Conservation (phyloP, 2,888 invertebrate genomes). For the Platypus cylindrus region DNA sequence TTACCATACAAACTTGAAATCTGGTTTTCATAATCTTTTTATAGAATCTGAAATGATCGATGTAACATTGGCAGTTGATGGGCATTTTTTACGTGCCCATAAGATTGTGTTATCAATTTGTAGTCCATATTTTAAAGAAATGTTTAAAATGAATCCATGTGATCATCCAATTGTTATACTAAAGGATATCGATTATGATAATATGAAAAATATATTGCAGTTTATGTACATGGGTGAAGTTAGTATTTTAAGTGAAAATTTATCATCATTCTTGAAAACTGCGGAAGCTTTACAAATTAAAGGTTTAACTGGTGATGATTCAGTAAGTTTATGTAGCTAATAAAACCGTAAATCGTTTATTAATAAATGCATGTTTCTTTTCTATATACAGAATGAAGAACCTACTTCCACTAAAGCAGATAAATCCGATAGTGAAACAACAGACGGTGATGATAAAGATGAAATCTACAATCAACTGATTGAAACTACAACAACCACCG, state of each 20-base stretch:
- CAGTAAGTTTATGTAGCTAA: slow-evolving; percentile 25
- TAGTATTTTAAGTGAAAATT: slow-evolving; percentile 55
- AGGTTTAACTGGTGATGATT: slow-evolving; percentile 45
- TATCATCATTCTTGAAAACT: slow-evolving; percentile 55
- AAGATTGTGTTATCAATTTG: slow-evolving; percentile 66
- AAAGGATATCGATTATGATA: slow-evolving; percentile 55
- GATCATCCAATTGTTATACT: slow-evolving; percentile 62
- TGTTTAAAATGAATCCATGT: slow-evolving; percentile 60
- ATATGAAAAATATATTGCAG: slow-evolving; percentile 55
- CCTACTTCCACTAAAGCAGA: slow-evolving; percentile 30
- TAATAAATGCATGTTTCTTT: not conserved
- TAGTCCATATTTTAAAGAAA: slow-evolving; percentile 65
- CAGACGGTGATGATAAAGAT: slow-evolving; percentile 26
- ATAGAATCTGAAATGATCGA: slow-evolving; percentile 64
- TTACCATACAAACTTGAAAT: slow-evolving; percentile 60
- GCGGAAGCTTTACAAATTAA: slow-evolving; percentile 60
- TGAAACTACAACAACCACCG: slow-evolving; percentile 22
- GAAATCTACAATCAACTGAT: slow-evolving; percentile 28
- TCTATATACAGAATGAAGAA: slow-evolving; percentile 28
- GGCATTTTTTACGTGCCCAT: slow-evolving; percentile 64
- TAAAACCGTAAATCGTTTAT: not conserved
- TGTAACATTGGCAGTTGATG: slow-evolving; percentile 64
- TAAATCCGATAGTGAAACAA: slow-evolving; percentile 27
- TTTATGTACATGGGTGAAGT: slow-evolving; percentile 67
- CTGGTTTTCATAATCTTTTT: slow-evolving; percentile 57